Base-by-base conservation (phyloP, 2,888 invertebrate species). In the Heteromyza rotundicornis region DNA sequence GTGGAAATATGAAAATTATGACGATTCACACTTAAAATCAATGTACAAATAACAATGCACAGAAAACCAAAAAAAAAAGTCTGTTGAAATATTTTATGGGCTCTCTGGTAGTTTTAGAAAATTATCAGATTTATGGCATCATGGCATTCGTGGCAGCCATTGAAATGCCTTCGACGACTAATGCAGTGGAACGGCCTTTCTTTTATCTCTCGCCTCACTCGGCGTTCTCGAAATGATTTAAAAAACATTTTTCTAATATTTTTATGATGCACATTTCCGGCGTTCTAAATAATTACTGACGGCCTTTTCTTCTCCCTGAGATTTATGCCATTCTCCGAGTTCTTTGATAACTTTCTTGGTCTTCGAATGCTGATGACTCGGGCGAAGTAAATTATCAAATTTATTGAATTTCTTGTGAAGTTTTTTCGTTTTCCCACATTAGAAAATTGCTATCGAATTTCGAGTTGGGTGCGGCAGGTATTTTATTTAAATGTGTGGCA, bases 1-100 rank as follows among this genome's bases (percentile, higher is more conserved):
- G 65, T 72, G 70, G 68, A 78, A 77, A 73, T 78, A 78, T 78
- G 76, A 77, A 77, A 76, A 77, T 76, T 73, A 75, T 77, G 60
- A 68, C 67, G 64, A 69, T 69, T 68, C 67, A 68, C 62, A 64
- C 36, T 14, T 8, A 40, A 40, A n/a, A 40, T 40, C n/a, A n/a
- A 10, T 40, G 40, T 10, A 40, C 5, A 40, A 40, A 3, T 3
- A 10, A 40, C 8, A 40, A 7, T n/a, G 8, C 40, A n/a, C 5
- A n/a, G 14, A 40, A 40, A n/a, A 7, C 27, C 27, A 27, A 27
- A 27, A 27, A n/a, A 40, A 40, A n/a, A 40, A 40, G 3, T 40
- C 40, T 40, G 16, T 40, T 40, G 40, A 40, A 40, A 40, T 3
- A n/a, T 40, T 40, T 40, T n/a, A 40, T 40, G 40, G 5, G 40